phyloP scores from a whole-genome alignment of 2,797 vertebrate species.

The Arremon aurantiirostris region DNA sequence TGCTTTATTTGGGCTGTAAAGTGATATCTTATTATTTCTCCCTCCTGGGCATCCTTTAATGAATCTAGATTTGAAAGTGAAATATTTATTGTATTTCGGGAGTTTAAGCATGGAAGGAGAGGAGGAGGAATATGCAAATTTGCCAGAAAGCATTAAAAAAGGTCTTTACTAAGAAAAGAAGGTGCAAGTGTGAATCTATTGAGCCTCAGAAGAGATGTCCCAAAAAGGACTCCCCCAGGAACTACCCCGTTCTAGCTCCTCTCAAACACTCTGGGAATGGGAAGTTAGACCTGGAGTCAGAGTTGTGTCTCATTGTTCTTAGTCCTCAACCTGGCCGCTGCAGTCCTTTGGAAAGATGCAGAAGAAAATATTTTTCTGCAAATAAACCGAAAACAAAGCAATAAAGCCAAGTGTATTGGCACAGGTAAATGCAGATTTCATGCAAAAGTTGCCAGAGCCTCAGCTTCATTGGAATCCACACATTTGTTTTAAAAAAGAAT shows the following conservation, averaged over 20 bases:
- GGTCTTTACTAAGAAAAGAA: background rate
- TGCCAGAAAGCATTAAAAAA: background rate
- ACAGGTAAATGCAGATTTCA: background rate
- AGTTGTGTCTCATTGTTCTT: background rate
- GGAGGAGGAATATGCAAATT: slow-evolving; percentile 55
- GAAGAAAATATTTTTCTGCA: background rate
- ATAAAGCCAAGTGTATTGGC: background rate
- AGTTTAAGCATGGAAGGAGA: background rate
- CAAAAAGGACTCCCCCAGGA: background rate
- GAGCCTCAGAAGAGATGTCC: accelerated
- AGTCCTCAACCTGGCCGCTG: background rate
- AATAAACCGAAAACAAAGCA: background rate
- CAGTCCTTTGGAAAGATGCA: background rate
- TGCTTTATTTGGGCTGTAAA: slow-evolving; percentile 81
- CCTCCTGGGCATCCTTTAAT: slow-evolving; percentile 77
- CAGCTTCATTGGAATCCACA: slow-evolving; percentile 31
- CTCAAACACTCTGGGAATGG: background rate
- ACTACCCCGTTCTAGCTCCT: background rate
- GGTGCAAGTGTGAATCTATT: accelerated
- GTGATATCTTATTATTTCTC: slow-evolving; percentile 76
- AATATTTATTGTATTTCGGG: slow-evolving; percentile 75
- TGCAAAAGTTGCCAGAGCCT: slow-evolving; percentile 4
- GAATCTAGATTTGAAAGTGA: slow-evolving; percentile 77
- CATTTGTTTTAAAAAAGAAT: slow-evolving; percentile 66
- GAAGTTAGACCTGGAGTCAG: background rate